Base-by-base conservation (phyloP, 1,140 invertebrate species). In the Sycobia sp. region DNA sequence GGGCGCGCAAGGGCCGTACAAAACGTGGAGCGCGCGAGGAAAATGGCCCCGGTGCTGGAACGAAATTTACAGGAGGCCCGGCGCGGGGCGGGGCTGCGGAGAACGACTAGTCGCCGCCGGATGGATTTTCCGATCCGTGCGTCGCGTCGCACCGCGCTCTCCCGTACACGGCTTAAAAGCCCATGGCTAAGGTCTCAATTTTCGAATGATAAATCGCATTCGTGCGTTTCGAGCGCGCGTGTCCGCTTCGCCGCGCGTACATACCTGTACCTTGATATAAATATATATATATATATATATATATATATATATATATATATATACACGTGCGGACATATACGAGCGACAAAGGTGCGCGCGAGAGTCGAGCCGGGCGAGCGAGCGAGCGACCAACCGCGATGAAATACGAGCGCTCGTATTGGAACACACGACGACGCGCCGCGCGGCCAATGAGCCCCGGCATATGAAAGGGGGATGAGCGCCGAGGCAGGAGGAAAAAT, bases 121-220 rank as follows among this genome's bases (percentile, higher is more conserved):
- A 55, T 55, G 43, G 34, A 59, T 59, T 59, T 59, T 50, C 46
- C 46, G 44, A 7, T 16, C 22, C 16, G 20, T 14, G 7, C 54
- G 25, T 25, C 22, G 22, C 32, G 32, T 2, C 1, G 49, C 27
- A 5, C 23, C n/a, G 9, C 47, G 16, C 36, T 50, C 20, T 56
- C 36, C n/a, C n/a, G n/a, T n/a, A n/a, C n/a, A n/a, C n/a, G n/a
- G n/a, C n/a, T n/a, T 51, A n/a, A n/a, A 51, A 51, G 22, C 34
- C 25, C 32, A 53, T 54, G n/a, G 38, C 18, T 51, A 51, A 61
- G 38, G 49, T 61, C 58, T 61, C 58, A 61, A 61, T 61, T 61
- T 61, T 39, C 58, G 58, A 61, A 53, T 61, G 58, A 61, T 61
- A 53, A 61, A 61, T 61, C 53, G 36, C 44, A 50, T 59, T 50